A percentile compares a stretch with the other conserved stretches of the same genome.
These are phyloP conservation scores for Synanceia verrucosa DNA, from an alignment of 2,797 vertebrate species.

Conservation along the genomic window DNA sequence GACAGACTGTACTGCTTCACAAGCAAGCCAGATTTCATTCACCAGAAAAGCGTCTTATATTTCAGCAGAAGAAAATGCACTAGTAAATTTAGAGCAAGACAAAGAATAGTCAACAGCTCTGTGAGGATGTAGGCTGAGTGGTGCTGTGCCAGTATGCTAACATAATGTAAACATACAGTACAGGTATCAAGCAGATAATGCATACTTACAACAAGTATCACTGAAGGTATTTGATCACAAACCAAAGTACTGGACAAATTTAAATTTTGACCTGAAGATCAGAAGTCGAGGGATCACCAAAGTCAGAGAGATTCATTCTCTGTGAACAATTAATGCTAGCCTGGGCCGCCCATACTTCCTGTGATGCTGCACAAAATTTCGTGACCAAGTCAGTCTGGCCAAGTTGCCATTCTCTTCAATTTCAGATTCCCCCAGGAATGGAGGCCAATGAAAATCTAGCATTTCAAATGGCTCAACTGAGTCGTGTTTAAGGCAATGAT, in stretches of 20 bases:
- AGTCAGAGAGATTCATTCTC: background rate
- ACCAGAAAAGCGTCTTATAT: background rate
- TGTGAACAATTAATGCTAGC: too few relatives aligned
- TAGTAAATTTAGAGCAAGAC: background rate
- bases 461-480: too few relatives aligned
- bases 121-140: background rate
- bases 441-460: too few relatives aligned
- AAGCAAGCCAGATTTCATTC: conserved; percentile 15
- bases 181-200: background rate
- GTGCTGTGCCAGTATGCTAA: background rate
- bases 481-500: too few relatives aligned
- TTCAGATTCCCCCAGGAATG: too few relatives aligned
- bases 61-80: background rate
- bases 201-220: background rate
- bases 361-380: too few relatives aligned
- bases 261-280: background rate
- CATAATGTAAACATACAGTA: background rate
- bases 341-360: too few relatives aligned
- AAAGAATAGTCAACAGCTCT: too few relatives aligned
- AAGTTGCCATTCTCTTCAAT: too few relatives aligned
- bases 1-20: conserved; percentile 21
- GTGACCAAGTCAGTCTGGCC: too few relatives aligned
- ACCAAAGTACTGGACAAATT: background rate
- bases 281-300: background rate
- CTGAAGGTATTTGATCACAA: background rate